Evolutionary conservation across 2,888 invertebrate species (phyloP), one percentile per base, ranked within the genome.

Genomic region (Agrotis clavis): DNA sequence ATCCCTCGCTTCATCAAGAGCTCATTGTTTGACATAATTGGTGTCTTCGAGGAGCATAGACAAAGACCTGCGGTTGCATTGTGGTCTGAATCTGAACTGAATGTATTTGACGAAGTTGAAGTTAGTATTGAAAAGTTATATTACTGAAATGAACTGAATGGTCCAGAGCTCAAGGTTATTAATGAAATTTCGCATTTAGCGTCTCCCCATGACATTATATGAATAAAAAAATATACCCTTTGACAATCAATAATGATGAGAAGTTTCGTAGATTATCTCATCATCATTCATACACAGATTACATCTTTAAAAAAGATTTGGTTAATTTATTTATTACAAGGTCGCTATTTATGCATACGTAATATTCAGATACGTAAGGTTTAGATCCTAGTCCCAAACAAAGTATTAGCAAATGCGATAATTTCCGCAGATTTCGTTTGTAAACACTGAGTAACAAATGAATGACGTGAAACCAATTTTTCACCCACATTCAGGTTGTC

Each of bases 1-100:
- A 57, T n/a, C 9, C 63, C 18, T 61, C 19, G 64, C 45, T 72
- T 77, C 66, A 83, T 83, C 63, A 59, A 60, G 63, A 67, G 60
- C 66, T 60, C 77, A 80, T 81, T 77, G 79, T 73, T 69, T 53
- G 50, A 54, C 63, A 53, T 81, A 73, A 81, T 79, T 79, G 74
- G 54, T 60, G 41, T 71, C 78, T 75, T 35, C 14, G 59, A 25
- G 41, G 19, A 18, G 21, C 50, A 67, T 41, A 64, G 70, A 80
- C 76, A 67, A 63, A 67, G 70, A 64, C 64, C 81, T 61, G 71
- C 25, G 71, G 81, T 45, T 56, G 76, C 66, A 67, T 79, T 71
- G 80, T 74, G 62, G 80, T 63, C 45, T 41, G 47, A 13, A 50
- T 30, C 47, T 74, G 61, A 48, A 19, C 30, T 53, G 16, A 60